These are phyloP conservation scores for Apis florea DNA, from an alignment of 1,140 invertebrate genomes.

Conservation along the genomic window DNA sequence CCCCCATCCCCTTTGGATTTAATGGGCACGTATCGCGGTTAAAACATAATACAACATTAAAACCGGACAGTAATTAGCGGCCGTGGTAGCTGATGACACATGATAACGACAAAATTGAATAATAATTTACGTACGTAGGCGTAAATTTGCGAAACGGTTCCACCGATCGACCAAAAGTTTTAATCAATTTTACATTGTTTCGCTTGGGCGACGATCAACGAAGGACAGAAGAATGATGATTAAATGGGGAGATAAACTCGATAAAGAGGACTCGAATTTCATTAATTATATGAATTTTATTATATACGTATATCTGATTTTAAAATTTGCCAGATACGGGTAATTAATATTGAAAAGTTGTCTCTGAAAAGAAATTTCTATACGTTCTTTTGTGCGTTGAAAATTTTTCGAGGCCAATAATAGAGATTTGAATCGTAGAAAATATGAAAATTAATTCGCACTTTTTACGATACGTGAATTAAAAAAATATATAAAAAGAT, in stretches of 20 bases:
- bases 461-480: too few relatives aligned
- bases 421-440: background rate
- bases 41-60: slow-evolving; percentile 26
- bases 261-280: too few relatives aligned
- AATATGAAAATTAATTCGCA: too few relatives aligned
- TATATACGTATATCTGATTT: too few relatives aligned
- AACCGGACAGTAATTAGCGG: slow-evolving; percentile 7
- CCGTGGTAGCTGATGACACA: background rate
- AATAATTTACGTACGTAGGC: slow-evolving; percentile 13
- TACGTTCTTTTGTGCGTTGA: background rate
- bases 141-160: background rate
- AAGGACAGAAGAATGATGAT: too few relatives aligned
- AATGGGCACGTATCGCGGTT: slow-evolving; percentile 9
- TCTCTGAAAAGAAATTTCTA: background rate
- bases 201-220: too few relatives aligned
- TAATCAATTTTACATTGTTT: background rate
- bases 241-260: too few relatives aligned
- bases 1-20: background rate
- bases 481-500: too few relatives aligned
- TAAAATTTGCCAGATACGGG: background rate
- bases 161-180: background rate
- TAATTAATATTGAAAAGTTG: slow-evolving; percentile 8
- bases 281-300: too few relatives aligned
- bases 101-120: slow-evolving; percentile 20
- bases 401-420: background rate